Evolutionary conservation across 2,888 invertebrate species (phyloP), one percentile per base, ranked within the genome.

Genomic region (Caenorhabditis sulstoni): DNA sequence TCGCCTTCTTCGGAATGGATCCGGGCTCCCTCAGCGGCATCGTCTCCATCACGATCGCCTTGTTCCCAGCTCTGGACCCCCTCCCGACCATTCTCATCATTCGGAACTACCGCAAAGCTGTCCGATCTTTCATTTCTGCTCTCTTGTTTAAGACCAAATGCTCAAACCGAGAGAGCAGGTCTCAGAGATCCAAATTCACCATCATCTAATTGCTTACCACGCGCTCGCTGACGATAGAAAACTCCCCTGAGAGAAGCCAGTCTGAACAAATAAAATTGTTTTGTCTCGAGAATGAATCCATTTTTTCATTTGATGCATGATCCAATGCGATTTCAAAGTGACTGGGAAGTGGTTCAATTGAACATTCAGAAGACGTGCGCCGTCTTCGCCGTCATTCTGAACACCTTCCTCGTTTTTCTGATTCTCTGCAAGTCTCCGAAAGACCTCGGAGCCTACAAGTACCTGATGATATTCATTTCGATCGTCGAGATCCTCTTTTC

Each of bases 1-100:
- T 52, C 41, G 50, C 68, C 8, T 61, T 70, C 37, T n/a, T 47
- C 12, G 47, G 45, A n/a, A 3, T 45, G 1, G 59, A 61, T 39
- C 45, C 39, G 1, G 68, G 68, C 4, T 37, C 49, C n/a, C 20
- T 68, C 0, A 68, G 59, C 20, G 59, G 62, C 18, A 52, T 70
- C 8, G 47, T 62, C 5, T 45, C 70, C 7, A 14, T 70, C 22
- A 62, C 70, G 8, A 61, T 70, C 8, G 70, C 70, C 12, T 20
- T 70, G 2, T 70, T 70, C 47, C 70, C 70, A 1, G 70, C 70
- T 22, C 47, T 70, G n/a, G 70, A 70, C 18, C 61, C 70, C n/a
- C 53, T 70, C 7, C 70, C 70, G 11, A 62, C 70, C n/a, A 37
- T 70, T 9, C 22, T 70, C 47, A 70, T 70, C 1, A 47, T 70